Evolutionary conservation across 2,797 vertebrate genomes (phyloP).

Genomic region (Sebastes flavidus): DNA sequence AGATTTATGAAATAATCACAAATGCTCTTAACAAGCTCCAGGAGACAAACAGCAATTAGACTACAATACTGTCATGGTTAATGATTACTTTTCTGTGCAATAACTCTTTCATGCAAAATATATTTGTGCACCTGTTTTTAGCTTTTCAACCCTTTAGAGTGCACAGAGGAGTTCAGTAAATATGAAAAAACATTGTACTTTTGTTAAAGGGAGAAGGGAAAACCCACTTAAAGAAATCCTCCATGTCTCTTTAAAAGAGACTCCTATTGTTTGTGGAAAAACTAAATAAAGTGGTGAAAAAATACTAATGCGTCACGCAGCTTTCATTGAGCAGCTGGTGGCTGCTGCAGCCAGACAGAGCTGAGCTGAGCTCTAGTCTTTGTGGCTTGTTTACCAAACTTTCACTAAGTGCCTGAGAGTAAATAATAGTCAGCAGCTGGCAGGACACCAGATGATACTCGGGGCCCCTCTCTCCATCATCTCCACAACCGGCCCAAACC

Average conservation of each 20-base stretch:
- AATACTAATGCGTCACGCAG: background rate
- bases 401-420: slow-evolving; percentile 60
- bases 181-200: background rate
- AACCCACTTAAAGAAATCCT: background rate
- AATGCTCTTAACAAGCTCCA: background rate
- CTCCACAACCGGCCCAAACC: slow-evolving; percentile 55
- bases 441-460: slow-evolving; percentile 65
- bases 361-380: slow-evolving; percentile 1
- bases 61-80: too few species aligned
- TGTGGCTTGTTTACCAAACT: slow-evolving; percentile 58
- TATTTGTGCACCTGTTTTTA: background rate
- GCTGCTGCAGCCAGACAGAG: slow-evolving; percentile 12
- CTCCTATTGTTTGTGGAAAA: background rate
- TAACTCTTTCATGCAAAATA: background rate
- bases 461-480: slow-evolving; percentile 5
- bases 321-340: slow-evolving; percentile 42
- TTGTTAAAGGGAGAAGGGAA: background rate
- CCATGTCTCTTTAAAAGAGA: background rate
- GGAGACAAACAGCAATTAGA: background rate
- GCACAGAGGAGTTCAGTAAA: background rate
- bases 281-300: slow-evolving; percentile 1
- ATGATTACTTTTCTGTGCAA: background rate
- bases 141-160: background rate
- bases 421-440: slow-evolving; percentile 72
- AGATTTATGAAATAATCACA: background rate